Evolutionary conservation across 1,140 invertebrate species (phyloP).

Genomic region (Nixonia krombeini): DNA sequence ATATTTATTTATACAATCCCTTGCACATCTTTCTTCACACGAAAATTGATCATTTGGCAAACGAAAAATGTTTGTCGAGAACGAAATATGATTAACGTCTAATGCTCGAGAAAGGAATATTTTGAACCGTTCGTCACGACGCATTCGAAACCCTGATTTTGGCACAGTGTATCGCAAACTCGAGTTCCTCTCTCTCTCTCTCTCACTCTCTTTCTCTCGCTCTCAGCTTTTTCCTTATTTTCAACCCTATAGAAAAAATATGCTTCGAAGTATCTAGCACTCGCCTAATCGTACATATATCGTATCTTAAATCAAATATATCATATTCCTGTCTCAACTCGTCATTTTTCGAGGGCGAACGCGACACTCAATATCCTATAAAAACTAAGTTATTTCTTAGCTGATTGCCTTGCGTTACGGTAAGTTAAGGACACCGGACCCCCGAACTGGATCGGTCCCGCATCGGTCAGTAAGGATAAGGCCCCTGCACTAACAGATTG

Average conservation of each 20-base stretch:
- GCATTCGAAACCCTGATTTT: constrained; percentile 48
- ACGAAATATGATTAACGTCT: too few relatives aligned
- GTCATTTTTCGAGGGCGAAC: constrained; percentile 31
- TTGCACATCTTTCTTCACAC: too few relatives aligned
- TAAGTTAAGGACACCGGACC: constrained; percentile 53
- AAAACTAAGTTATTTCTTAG: constrained; percentile 73
- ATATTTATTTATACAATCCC: neutral
- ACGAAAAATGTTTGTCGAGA: too few relatives aligned
- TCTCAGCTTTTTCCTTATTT: constrained; percentile 45
- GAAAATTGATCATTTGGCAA: too few relatives aligned
- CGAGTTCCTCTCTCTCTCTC: constrained; percentile 28
- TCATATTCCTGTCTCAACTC: constrained; percentile 13
- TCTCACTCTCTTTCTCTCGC: too few relatives aligned
- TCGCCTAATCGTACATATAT: constrained; percentile 37
- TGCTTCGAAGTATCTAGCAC: constrained; percentile 54
- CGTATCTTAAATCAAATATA: constrained; percentile 9
- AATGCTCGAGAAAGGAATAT: too few relatives aligned
- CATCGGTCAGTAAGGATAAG: constrained; percentile 72
- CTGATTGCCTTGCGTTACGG: constrained; percentile 72
- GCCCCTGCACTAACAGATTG: constrained; percentile 72
- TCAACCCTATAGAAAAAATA: constrained; percentile 59
- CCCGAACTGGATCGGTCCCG: constrained; percentile 45
- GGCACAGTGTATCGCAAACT: constrained; percentile 41
- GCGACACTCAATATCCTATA: constrained; percentile 68
- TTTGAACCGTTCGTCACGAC: constrained; percentile 36